Conservation (phyloP, 2,888 invertebrate genomes). For the Nysson spinosus region DNA sequence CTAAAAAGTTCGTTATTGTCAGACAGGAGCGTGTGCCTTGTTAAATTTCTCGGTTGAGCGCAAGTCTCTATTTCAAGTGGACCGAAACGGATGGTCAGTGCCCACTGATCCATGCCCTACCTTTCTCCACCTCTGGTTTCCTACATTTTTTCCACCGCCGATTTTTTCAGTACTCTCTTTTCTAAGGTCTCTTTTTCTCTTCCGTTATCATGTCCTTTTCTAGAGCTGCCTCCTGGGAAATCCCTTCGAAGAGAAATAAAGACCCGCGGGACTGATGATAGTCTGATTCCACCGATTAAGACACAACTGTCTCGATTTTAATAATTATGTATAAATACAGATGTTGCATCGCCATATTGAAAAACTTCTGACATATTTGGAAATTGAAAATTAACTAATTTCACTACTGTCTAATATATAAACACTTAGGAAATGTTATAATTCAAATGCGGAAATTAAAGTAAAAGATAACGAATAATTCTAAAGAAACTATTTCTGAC, state of each 20-base stretch:
- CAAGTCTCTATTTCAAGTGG: slow-evolving; percentile 62
- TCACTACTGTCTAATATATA: too few relatives aligned
- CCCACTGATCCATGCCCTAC: slow-evolving; percentile 52
- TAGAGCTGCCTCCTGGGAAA: slow-evolving; percentile 46
- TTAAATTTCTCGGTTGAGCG: slow-evolving; percentile 69
- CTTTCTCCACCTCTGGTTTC: slow-evolving; percentile 25
- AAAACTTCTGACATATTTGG: too few relatives aligned
- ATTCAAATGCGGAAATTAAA: too few relatives aligned
- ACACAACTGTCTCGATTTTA: too few relatives aligned
- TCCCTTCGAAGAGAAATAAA: slow-evolving; percentile 42
- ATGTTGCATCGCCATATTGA: too few relatives aligned
- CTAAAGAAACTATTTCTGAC: too few relatives aligned
- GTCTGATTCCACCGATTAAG: too few relatives aligned
- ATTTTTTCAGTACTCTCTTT: slow-evolving; percentile 27
- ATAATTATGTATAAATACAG: too few relatives aligned
- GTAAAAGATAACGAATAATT: too few relatives aligned
- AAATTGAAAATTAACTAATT: too few relatives aligned
- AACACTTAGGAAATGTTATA: too few relatives aligned
- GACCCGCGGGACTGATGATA: too few relatives aligned
- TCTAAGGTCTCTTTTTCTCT: slow-evolving; percentile 21
- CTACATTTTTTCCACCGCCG: slow-evolving; percentile 11
- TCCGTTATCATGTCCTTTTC: not conserved
- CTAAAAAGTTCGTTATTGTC: slow-evolving; percentile 60
- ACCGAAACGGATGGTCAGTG: slow-evolving; percentile 65
- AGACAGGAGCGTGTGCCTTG: slow-evolving; percentile 61